Evolutionary conservation across 2,797 vertebrate genomes (phyloP), one percentile per base, ranked within the genome.

Genomic region (Melanotaenia nigrans): DNA sequence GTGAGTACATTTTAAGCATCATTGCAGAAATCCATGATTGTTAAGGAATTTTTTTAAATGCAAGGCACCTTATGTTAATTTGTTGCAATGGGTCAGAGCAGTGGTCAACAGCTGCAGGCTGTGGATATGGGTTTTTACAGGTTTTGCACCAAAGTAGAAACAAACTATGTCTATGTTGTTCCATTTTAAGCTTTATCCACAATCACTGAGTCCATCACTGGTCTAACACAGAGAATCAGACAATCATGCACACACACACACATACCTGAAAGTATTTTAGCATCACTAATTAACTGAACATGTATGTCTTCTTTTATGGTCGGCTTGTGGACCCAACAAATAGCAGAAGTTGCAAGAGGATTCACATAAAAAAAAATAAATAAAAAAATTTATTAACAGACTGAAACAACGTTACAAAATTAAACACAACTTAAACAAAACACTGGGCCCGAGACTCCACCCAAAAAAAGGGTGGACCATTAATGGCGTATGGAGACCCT

Each of bases 1-100:
- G 98, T 99, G 94, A 97, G 97, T 96, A 79, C 25, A 61, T 55
- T 76, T 62, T 58, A 51, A 38, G 30, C 28, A 55, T 62, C 16
- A 25, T 68, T 71, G n/a, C 68, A 6, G 13, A 60, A 38, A 14
- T 64, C 10, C 64, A 36, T 35, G 32, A 51, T 68, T 40, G 40
- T 68, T 55, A 68, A 61, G 13, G 18, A 66, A 63, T 51, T 60
- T 71, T 73, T 71, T 68, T 70, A 79, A 68, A 82, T 78, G 61
- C 76, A 71, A 73, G 71, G 71, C 77, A 83, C 67, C 84, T 82
- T 68, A 73, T 71, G 68, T 75, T 60, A 61, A 51, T 75, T 81
- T 79, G 63, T 77, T 40, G 40, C 57, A 62, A 18, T 56, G 61
- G 42, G 45, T 63, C 42, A 64, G 30, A 75, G 33, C 70, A 64